Conservation (phyloP, 2,113 vertebrate genomes). For the Talpa occidentalis region DNA sequence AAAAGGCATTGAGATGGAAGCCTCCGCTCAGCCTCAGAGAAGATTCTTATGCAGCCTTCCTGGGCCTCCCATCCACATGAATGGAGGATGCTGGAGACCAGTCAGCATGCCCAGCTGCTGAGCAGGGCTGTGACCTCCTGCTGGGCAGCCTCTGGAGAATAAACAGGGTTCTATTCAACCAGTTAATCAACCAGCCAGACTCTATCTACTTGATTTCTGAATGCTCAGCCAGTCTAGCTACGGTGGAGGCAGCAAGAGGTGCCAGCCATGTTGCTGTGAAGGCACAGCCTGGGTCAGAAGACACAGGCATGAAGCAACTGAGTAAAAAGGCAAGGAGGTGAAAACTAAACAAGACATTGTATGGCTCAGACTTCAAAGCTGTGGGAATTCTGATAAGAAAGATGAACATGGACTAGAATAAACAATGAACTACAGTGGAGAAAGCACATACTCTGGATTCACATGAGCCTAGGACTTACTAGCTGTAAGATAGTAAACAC, state of each 20-base stretch:
- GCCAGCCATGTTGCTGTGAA: neutral
- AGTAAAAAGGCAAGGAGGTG: neutral
- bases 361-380: neutral
- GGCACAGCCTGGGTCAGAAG: neutral
- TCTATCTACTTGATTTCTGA: constrained; percentile 13
- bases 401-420: neutral
- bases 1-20: constrained; percentile 79
- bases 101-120: constrained; percentile 59
- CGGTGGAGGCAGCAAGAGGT: neutral
- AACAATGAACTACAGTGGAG: neutral
- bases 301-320: constrained; percentile 26
- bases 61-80: constrained; percentile 70
- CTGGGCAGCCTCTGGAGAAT: constrained; percentile 64
- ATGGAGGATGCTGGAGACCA: constrained; percentile 56
- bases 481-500: neutral
- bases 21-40: constrained; percentile 47
- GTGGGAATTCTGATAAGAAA: neutral
- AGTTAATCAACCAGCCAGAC: constrained; percentile 57
- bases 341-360: neutral
- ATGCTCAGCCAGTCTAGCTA: neutral
- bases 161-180: constrained; percentile 61
- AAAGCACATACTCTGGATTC: neutral
- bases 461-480: neutral
- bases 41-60: constrained; percentile 73
- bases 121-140: constrained; percentile 48